Base-by-base conservation (phyloP, 2,888 invertebrate genomes). In the Eumerus sabulonum region DNA sequence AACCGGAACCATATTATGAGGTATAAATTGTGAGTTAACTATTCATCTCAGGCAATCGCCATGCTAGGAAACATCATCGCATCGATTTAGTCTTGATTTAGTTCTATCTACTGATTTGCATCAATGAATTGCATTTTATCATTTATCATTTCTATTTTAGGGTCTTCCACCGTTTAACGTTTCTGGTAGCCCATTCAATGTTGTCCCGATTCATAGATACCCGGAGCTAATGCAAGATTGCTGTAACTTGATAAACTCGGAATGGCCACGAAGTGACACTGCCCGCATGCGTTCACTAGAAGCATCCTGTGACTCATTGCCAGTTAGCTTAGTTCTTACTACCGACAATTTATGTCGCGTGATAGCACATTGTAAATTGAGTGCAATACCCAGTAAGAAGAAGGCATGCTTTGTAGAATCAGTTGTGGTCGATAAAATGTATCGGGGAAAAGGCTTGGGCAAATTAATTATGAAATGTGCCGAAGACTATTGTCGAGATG, bases 251-350 rank as follows among this genome's bases (percentile, higher is more conserved):
- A 92, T 96, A 82, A 96, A 96, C 87, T 92, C 93, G n/a, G 95
- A 96, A 90, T 96, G 96, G 96, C 94, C 94, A 81, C 91, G 96
- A 84, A 95, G 95, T 85, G 92, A 93, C 87, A 93, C 93, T 40
- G 94, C 95, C 70, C 91, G 96, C 85, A 91, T 95, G 90, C 91
- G 93, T 87, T 94, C 94, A 57, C 89, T 96, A 56, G 91, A 92
- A 86, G 91, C 92, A 42, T 95, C 95, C 0, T 92, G 93, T 85
- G 94, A 95, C 85, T 88, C 89, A 60, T 90, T 95, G 84, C 94
- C 95, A 17, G 93, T 94, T 44, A 94, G 92, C 87, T 90, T 94
- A 84, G 91, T 95, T 83, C 89, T 96, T 76, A 89, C 95, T 68
- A 90, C 92, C 71, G 87, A 88, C 68, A 89, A 90, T 67, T 87